Evolutionary conservation across 2,888 invertebrate species (phyloP).

Genomic region (Dasypogon diadema): DNA sequence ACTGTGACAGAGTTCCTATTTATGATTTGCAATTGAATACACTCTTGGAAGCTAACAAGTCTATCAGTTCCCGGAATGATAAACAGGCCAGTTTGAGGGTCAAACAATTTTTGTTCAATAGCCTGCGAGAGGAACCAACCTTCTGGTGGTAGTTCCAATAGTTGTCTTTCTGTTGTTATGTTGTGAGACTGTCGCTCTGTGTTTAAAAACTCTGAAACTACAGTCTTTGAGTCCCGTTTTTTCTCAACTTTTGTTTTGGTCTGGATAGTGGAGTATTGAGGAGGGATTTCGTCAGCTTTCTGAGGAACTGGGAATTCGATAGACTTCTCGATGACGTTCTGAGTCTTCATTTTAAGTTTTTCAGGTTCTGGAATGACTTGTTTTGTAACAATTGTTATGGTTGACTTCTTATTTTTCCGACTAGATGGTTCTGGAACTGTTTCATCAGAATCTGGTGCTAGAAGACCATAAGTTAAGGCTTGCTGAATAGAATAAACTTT

Average conservation of each 20-base stretch:
- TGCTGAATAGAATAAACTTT: conserved; percentile 80
- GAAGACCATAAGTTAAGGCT: conserved; percentile 80
- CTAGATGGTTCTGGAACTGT: conserved; percentile 70
- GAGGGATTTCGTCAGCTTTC: conserved; percentile 44
- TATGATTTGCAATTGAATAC: conserved; percentile 86
- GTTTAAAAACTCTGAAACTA: conserved; percentile 69
- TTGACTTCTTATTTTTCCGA: conserved; percentile 69
- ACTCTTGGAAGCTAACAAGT: conserved; percentile 86
- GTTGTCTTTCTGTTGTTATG: conserved; percentile 73
- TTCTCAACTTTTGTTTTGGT: conserved; percentile 61
- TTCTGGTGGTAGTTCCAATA: conserved; percentile 83
- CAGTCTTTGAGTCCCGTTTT: conserved; percentile 66
- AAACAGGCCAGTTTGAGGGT: conserved; percentile 86
- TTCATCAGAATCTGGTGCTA: conserved; percentile 74
- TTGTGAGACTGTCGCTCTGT: conserved; percentile 69
- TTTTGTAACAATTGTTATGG: conserved; percentile 73
- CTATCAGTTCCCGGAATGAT: conserved; percentile 89
- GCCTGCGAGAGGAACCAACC: conserved; percentile 89
- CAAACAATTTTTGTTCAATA: conserved; percentile 83
- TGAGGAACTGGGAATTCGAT: conserved; percentile 65
- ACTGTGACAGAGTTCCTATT: conserved; percentile 86
- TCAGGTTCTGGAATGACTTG: conserved; percentile 67
- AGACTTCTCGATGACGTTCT: conserved; percentile 64
- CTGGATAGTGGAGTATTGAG: conserved; percentile 48
- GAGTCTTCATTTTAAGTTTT: conserved; percentile 63